Evolutionary conservation across 2,888 invertebrate genomes (phyloP).

Genomic region (Folsomia candida): DNA sequence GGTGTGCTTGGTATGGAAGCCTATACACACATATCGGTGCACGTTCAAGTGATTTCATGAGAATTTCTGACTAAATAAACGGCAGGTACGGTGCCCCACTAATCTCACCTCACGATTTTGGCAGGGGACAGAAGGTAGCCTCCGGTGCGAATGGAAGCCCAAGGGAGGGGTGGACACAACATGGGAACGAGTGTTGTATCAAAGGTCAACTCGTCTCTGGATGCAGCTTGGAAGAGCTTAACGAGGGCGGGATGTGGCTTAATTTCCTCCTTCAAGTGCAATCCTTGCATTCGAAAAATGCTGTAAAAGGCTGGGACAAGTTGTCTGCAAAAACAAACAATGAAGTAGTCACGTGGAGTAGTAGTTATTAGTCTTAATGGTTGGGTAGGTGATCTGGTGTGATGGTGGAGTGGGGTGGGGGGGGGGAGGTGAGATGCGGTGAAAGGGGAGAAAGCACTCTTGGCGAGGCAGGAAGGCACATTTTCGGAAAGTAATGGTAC

Average conservation of each 20-base stretch:
- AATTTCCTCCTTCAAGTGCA: constrained; percentile 55
- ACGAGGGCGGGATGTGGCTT: constrained; percentile 80
- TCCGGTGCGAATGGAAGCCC: constrained; percentile 68
- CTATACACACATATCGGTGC: too few relatives aligned
- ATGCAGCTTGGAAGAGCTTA: constrained; percentile 67
- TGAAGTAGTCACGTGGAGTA: not conserved
- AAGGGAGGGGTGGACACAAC: constrained; percentile 80
- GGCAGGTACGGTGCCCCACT: not conserved
- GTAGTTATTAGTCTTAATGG: not conserved
- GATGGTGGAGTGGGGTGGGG: not conserved
- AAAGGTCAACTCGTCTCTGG: constrained; percentile 68
- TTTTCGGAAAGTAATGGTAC: not conserved
- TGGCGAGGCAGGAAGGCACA: not conserved
- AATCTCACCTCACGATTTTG: constrained; percentile 61
- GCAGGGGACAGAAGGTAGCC: constrained; percentile 72
- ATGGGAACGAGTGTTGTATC: constrained; percentile 70
- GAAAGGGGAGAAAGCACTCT: not conserved
- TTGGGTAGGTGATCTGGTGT: not conserved
- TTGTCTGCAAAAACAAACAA: constrained; percentile 57
- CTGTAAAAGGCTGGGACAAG: constrained; percentile 75
- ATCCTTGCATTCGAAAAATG: constrained; percentile 63
- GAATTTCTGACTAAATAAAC: not conserved
- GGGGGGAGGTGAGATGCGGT: not conserved
- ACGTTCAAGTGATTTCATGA: constrained; percentile 52
- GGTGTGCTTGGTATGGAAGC: constrained; percentile 63